A percentile compares a stretch with the other conserved stretches of the same genome.
Conservation (phyloP, 2,113 vertebrate species). For the Lynx canadensis region DNA sequence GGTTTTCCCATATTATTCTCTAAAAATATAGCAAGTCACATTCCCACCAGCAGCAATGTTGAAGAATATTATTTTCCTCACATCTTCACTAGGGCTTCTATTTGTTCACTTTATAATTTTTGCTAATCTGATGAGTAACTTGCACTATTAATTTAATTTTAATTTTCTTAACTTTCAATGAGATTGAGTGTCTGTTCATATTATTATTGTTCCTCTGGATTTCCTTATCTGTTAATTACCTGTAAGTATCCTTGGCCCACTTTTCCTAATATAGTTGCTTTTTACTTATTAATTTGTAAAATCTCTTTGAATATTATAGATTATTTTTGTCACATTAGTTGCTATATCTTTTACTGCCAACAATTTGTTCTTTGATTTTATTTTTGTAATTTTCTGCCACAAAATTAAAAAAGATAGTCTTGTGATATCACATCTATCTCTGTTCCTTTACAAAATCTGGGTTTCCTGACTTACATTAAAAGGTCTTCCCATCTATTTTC, state of each 20-base stretch:
- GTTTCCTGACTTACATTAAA: neutral
- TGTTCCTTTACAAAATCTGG: neutral
- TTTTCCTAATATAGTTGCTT: neutral
- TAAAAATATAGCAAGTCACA: slow-evolving; percentile 58
- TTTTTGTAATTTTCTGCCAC: slow-evolving; percentile 26
- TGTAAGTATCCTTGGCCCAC: neutral
- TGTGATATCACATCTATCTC: neutral
- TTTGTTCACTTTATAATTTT: slow-evolving; percentile 14
- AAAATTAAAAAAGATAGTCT: neutral
- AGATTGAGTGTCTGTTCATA: neutral
- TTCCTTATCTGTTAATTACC: neutral
- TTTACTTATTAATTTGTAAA: neutral
- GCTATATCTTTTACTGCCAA: neutral
- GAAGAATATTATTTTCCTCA: slow-evolving; percentile 18
- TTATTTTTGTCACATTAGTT: neutral
- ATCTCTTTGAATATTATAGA: neutral
- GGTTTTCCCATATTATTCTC: slow-evolving; percentile 54
- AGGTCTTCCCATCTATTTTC: neutral
- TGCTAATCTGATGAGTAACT: neutral
- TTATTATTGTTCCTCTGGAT: neutral
- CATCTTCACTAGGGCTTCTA: neutral
- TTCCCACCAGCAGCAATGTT: neutral
- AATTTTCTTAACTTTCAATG: neutral
- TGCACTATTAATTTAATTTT: neutral
- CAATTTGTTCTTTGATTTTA: slow-evolving; percentile 17